phyloP scores from a whole-genome alignment of 2,888 invertebrate genomes.

The Yponomeuta evonymella region DNA sequence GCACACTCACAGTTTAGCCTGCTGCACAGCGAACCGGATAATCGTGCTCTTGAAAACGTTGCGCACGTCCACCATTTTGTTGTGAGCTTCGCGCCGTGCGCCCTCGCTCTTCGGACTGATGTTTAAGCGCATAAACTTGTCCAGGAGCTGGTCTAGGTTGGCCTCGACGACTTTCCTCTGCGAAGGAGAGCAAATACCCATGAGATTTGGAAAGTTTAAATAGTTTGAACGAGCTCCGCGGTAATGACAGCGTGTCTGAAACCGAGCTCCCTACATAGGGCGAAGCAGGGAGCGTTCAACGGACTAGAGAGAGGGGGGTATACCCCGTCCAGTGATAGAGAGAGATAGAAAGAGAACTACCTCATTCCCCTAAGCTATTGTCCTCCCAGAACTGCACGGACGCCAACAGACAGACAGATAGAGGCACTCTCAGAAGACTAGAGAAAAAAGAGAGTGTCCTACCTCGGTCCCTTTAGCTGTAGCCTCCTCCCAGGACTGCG shows the following conservation, averaged over 20 bases:
- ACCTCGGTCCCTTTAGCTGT: not conserved
- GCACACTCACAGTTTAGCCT: slow-evolving; percentile 54
- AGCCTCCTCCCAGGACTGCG: slow-evolving; percentile 31
- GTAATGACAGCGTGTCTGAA: too few species aligned
- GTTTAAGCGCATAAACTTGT: slow-evolving; percentile 76
- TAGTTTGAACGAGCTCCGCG: too few species aligned
- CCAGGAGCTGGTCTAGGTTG: slow-evolving; percentile 69
- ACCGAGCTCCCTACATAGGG: too few species aligned
- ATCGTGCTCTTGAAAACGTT: slow-evolving; percentile 77
- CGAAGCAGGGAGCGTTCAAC: too few species aligned
- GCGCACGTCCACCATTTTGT: slow-evolving; percentile 68
- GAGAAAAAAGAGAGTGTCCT: not conserved
- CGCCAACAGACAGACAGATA: too few species aligned
- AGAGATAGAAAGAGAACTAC: not conserved
- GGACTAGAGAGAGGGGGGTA: too few species aligned
- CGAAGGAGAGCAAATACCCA: not conserved
- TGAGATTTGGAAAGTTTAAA: too few species aligned
- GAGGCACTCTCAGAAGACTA: slow-evolving; percentile 38
- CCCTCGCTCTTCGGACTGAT: slow-evolving; percentile 54
- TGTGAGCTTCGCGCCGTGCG: slow-evolving; percentile 30
- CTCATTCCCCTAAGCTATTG: slow-evolving; percentile 13
- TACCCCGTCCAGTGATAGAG: not conserved
- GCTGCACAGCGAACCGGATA: slow-evolving; percentile 75
- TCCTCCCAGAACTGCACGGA: slow-evolving; percentile 74
- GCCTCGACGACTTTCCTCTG: slow-evolving; percentile 71